A percentile compares a stretch with the other conserved stretches of the same genome.
These are phyloP conservation scores for Tholera decimalis DNA, from an alignment of 2,888 invertebrate species.

Conservation along the genomic window DNA sequence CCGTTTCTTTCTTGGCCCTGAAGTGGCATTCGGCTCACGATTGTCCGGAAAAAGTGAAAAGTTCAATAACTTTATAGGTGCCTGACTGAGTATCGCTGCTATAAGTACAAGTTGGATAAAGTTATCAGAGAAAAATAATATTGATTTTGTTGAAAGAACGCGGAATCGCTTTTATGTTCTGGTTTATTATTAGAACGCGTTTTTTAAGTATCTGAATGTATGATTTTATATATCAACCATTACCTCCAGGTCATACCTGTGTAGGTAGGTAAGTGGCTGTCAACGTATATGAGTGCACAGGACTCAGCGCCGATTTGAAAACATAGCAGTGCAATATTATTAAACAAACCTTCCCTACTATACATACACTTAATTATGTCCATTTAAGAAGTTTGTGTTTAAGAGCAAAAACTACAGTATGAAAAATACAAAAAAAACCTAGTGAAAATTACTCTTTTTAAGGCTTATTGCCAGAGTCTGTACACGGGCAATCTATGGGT, in stretches of 20 bases:
- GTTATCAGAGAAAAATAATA: neutral
- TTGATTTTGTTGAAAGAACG: neutral
- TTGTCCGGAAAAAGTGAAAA: conserved; percentile 62
- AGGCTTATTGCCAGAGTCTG: too few relatives aligned
- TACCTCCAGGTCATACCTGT: too few relatives aligned
- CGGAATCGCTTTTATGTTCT: neutral
- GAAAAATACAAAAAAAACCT: too few relatives aligned
- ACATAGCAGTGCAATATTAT: neutral
- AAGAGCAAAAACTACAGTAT: neutral
- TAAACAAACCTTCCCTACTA: too few relatives aligned
- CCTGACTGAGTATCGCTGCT: neutral
- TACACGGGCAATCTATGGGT: too few relatives aligned
- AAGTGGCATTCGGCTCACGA: conserved; percentile 61
- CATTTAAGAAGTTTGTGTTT: neutral
- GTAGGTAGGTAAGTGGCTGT: neutral
- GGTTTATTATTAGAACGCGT: neutral
- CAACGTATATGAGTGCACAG: too few relatives aligned
- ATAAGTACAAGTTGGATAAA: conserved; percentile 1
- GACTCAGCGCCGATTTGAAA: neutral
- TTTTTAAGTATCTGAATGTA: neutral
- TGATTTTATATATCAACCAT: neutral
- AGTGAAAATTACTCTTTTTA: too few relatives aligned
- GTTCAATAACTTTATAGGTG: conserved; percentile 59
- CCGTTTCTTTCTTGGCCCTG: conserved; percentile 76
- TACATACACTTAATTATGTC: neutral